Percentiles rank a stretch among this genome's conserved stretches.
Conservation (phyloP, 1,140 invertebrate genomes). For the Drosophila orena region DNA sequence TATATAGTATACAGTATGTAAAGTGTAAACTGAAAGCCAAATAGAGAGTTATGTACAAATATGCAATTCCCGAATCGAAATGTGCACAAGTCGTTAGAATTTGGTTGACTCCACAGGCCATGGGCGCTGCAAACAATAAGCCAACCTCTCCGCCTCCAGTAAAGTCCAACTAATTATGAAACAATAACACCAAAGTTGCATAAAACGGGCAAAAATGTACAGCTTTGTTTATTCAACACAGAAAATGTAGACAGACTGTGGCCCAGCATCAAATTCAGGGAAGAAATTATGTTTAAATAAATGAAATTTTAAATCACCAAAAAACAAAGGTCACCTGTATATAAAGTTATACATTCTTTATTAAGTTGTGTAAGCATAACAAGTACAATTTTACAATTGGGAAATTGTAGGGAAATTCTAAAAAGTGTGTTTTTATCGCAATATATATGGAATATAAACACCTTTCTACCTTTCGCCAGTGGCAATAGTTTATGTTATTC, state of each 20-base stretch:
- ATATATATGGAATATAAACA: neutral
- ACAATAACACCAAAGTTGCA: constrained; percentile 53
- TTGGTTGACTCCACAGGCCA: constrained; percentile 41
- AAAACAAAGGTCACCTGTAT: no score
- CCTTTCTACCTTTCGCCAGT: no score
- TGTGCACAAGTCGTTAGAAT: constrained; percentile 74
- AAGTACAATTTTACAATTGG: no score
- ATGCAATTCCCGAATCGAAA: constrained; percentile 35
- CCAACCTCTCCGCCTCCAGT: constrained; percentile 4
- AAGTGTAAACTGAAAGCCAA: constrained; percentile 12
- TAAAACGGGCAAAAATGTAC: constrained; percentile 36
- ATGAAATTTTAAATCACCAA: no score
- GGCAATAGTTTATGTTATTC: no score
- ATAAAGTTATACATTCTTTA: no score
- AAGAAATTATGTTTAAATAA: neutral
- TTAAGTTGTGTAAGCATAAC: no score
- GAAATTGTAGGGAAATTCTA: no score
- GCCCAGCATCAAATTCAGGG: no score
- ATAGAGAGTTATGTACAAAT: constrained; percentile 11
- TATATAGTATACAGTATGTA: constrained; percentile 10
- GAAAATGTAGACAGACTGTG: neutral
- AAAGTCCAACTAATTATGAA: constrained; percentile 57
- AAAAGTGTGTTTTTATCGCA: neutral
- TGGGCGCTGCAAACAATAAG: constrained; percentile 38
- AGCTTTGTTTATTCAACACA: neutral